These are phyloP conservation scores for Pseudocheirus occidentalis DNA, from an alignment of 2,797 vertebrate species.

Conservation along the genomic window DNA sequence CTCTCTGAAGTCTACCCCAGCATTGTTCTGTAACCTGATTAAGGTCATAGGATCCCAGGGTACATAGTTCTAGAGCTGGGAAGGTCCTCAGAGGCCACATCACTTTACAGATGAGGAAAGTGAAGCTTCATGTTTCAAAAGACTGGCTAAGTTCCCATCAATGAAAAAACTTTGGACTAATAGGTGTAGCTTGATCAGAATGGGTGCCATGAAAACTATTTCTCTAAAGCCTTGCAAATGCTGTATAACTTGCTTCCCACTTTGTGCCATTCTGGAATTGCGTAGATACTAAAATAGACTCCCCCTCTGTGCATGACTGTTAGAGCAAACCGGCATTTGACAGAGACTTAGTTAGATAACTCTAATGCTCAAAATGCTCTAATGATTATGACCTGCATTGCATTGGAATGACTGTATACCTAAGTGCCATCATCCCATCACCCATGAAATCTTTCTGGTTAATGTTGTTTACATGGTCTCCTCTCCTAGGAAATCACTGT, in stretches of 20 bases:
- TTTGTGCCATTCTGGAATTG: constrained; percentile 49
- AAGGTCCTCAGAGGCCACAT: not conserved
- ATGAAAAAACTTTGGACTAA: not conserved
- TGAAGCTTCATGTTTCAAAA: not conserved
- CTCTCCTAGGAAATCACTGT: constrained; percentile 1
- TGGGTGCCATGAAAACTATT: not conserved
- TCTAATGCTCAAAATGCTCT: not conserved
- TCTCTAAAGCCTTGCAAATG: constrained; percentile 39
- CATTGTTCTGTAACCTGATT: not conserved
- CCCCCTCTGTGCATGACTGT: not conserved
- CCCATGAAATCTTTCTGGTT: not conserved
- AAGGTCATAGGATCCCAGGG: not conserved
- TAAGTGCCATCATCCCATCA: not conserved
- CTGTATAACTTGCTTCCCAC: not conserved
- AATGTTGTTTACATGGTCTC: not conserved
- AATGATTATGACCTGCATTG: not conserved
- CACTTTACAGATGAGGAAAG: not conserved
- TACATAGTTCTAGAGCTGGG: not conserved
- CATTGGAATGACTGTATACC: not conserved
- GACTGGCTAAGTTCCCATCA: constrained; percentile 1
- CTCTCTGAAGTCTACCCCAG: not conserved
- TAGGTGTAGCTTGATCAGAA: constrained; percentile 14
- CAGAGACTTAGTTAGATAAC: not conserved
- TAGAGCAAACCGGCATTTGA: not conserved
- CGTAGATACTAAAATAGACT: not conserved